Evolutionary conservation across 2,113 vertebrate species (phyloP).

Genomic region (Candoia aspera): DNA sequence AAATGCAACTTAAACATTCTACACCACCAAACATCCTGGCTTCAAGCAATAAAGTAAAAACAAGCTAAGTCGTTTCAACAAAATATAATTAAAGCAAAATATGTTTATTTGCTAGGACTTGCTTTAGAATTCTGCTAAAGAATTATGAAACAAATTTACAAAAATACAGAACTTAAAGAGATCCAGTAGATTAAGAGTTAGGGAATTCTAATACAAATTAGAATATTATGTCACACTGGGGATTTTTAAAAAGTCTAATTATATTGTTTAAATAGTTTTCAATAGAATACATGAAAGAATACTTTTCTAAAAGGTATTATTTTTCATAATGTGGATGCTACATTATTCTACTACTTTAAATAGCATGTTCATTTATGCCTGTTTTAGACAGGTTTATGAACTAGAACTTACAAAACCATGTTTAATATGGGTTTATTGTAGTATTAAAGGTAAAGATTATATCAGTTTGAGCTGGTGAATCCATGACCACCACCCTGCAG

Average conservation of each 20-base stretch:
- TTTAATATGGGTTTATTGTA: conserved; percentile 44
- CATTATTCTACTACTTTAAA: conserved; percentile 60
- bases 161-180: not conserved
- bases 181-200: not conserved
- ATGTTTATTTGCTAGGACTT: conserved; percentile 42
- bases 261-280: not conserved
- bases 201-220: not conserved
- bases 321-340: conserved; percentile 44
- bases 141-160: not conserved
- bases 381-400: conserved; percentile 10
- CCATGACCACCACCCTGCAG: not conserved
- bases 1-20: conserved; percentile 55
- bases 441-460: not conserved
- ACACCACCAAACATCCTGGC: not conserved
- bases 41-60: not conserved
- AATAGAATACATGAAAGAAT: conserved; percentile 24
- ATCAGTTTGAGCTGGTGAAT: not conserved
- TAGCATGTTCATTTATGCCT: conserved; percentile 51
- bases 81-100: conserved; percentile 37
- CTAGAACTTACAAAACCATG: conserved; percentile 63
- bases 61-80: conserved; percentile 49
- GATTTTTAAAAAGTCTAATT: not conserved
- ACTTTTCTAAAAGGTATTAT: not conserved
- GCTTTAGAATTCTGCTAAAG: conserved; percentile 34
- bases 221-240: not conserved